Conservation (phyloP, 2,113 vertebrate genomes). For the Sylvilagus bachmani region DNA sequence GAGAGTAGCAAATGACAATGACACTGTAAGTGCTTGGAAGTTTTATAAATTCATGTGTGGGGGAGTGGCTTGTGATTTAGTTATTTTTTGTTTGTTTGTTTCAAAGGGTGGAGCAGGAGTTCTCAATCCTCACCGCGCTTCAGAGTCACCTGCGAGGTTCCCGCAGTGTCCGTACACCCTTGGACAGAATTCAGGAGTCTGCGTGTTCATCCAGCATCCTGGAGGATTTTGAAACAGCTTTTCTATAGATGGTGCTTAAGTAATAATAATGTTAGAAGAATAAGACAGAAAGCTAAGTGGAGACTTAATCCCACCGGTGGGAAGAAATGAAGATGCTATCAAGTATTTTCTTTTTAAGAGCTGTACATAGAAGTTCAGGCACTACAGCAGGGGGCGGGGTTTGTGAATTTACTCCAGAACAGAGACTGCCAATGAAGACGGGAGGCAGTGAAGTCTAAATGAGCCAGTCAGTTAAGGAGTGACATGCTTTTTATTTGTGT, state of each 20-base stretch:
- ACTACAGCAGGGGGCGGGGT: neutral
- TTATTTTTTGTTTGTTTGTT: neutral
- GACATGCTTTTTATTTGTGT: conserved; percentile 2
- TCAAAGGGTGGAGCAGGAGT: neutral
- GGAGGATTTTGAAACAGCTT: conserved; percentile 27
- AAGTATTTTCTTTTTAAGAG: neutral
- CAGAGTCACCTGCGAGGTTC: neutral
- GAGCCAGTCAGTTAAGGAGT: neutral
- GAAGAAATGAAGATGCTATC: neutral
- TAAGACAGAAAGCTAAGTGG: conserved; percentile 22
- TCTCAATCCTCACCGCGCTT: neutral
- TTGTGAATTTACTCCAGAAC: neutral
- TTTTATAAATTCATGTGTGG: neutral
- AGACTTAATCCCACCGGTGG: neutral
- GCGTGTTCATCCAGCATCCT: neutral
- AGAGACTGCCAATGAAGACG: conserved; percentile 8
- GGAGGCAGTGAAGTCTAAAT: neutral
- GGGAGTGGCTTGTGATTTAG: neutral
- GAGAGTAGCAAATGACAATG: neutral
- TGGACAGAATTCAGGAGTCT: neutral
- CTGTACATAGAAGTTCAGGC: neutral
- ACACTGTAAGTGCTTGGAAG: neutral
- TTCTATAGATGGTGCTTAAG: neutral
- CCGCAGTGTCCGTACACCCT: neutral
- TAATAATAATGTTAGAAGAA: conserved; percentile 27